Base-by-base conservation (phyloP, 2,888 invertebrate species). In the Acanthococcus lagerstroemiae region DNA sequence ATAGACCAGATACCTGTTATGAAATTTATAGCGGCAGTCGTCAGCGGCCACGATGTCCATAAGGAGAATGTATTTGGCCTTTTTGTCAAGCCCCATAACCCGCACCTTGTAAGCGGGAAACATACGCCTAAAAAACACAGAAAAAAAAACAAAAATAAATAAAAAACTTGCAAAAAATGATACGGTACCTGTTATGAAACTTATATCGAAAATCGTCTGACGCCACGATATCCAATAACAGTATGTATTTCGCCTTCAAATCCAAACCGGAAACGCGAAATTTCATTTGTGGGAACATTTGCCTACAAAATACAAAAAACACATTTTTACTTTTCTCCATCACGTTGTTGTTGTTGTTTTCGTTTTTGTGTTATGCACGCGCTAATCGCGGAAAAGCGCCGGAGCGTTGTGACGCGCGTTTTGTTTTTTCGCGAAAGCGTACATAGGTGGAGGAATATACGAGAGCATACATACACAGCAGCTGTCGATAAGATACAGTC, bases 201-300 rank as follows among this genome's bases (percentile, higher is more conserved):
- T 94, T 94, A 84, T 93, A 93, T 81, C 93, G 84, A 84, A 95
- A 95, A 83, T 97, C 96, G 80, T 99, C 97, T 70, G 96, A 95
- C 56, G 96, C 95, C 74, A 96, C 95, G 79, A 97, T 95, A 84
- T 99, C 97, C 88, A 97, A 84, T 74, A 99, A 85, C 70, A 97
- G 84, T 79, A 96, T 95, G 85, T 99, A 97, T 82, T 99, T 99
- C 77, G 95, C 92, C 81, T 95, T 93, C 78, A 95, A 90, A 83
- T 99, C 96, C 81, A 99, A 82, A 74, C 97, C 97, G 76, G 92
- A 91, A 75, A 97, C 91, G 77, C 95, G 90, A 80, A 96, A 95
- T 84, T 96, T 96, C 89, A 92, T 96, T 82, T 97, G 95, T 75
- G 97, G 97, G 81, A 99, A 99, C 93, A 99, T 97, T 85, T 97